Evolutionary conservation across 30 jellyfish, hydroid and myxozoan species (phyloP), one percentile per base, ranked within the genome.

Genomic region (Aurelia coerulea): DNA sequence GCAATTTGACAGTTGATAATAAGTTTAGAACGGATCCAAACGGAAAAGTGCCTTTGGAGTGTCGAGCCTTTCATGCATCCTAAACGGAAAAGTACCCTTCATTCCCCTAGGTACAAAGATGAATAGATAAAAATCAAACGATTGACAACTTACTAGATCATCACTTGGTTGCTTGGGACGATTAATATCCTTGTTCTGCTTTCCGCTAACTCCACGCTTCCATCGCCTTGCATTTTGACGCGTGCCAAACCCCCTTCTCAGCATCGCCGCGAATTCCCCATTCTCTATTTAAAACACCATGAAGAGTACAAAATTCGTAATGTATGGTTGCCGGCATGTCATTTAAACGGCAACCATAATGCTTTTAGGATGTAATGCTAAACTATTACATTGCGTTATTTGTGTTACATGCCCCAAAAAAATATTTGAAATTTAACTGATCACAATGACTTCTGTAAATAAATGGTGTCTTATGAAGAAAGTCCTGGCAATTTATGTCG

Each of bases 191-290:
- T 42, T 49, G 68, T 73, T 73, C 42, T 73, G 83, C 83, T 73
- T 73, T 52, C 68, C 68, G 41, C 63, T 19, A 19, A 15, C 67
- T 11, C 83, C 83, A 17, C 12, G 16, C 68, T 73, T 73, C 68
- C 83, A 73, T 3, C 4, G 1, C 19, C 19, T 12, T 5, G 83
- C 83, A 15, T 10, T 10, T 16, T 65, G 23, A 35, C 83, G 34
- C 29, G 4, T 18, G 5, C 4, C 83, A 69, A 16, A 10, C 41
- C n/a, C 83, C 83, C 50, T 33, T 42, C 67, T 19, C 5, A 3
- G 11, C 83, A 33, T 73, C 46, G 2, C 83, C 83, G 2, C 68
- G 83, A 10, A 42, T 13, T 39, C 83, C 83, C 83, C 83, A 73
- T 2, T 14, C 14, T 50, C 83, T 73, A 5, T 16, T 35, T 17